Evolutionary conservation across 2,113 vertebrate genomes (phyloP).

Genomic region (Gavia stellata): DNA sequence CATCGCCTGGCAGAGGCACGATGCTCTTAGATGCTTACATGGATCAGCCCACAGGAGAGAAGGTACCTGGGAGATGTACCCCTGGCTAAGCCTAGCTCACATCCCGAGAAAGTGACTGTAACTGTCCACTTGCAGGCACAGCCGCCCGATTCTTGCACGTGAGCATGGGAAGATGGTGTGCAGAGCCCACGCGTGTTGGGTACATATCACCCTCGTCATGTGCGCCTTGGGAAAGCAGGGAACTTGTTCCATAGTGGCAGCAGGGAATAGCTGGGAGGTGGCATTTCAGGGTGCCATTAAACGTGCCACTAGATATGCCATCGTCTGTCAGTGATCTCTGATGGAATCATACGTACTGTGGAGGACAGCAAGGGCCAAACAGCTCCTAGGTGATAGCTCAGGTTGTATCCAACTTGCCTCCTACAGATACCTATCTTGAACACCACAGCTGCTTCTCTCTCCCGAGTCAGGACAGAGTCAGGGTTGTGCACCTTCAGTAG

Average conservation of each 20-base stretch:
- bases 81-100: neutral
- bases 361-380: neutral
- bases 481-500: rapidly evolving
- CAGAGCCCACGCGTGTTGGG: rapidly evolving
- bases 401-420: neutral
- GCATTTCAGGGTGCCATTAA: neutral
- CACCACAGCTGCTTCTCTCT: neutral
- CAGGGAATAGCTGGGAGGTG: neutral
- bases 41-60: neutral
- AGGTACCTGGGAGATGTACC: neutral
- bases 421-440: rapidly evolving
- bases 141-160: neutral
- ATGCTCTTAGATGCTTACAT: neutral
- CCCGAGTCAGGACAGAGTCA: neutral
- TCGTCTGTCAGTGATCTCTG: neutral
- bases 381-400: neutral
- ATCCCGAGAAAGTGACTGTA: neutral
- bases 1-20: rapidly evolving
- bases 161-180: neutral
- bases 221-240: neutral
- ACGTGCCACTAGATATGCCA: neutral
- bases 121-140: neutral
- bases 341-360: neutral
- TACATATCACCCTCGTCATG: rapidly evolving
- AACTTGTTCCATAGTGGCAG: neutral